phyloP scores from a whole-genome alignment of 2,113 vertebrate genomes.

The Dipodomys ordii region DNA sequence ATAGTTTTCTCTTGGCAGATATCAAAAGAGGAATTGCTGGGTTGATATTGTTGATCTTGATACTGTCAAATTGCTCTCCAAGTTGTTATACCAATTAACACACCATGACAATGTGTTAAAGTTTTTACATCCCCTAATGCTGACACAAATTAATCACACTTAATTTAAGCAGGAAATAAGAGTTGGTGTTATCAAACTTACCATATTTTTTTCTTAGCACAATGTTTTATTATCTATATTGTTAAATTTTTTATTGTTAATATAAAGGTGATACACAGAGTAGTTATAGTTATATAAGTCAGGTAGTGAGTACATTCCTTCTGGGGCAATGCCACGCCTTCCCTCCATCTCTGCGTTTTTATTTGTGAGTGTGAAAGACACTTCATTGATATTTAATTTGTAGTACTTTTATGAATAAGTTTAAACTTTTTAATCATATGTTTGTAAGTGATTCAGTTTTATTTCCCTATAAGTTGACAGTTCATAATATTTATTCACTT shows the following conservation, averaged over 20 bases:
- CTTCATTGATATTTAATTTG: conserved; percentile 58
- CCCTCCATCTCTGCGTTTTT: no score
- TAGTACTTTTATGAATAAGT: conserved; percentile 50
- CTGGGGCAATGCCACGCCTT: no score
- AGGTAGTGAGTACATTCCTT: no score
- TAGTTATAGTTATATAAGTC: no score
- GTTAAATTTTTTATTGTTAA: no score
- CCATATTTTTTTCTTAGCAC: neutral
- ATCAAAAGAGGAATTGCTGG: neutral
- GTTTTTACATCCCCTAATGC: conserved; percentile 35
- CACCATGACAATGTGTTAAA: neutral
- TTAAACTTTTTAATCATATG: neutral
- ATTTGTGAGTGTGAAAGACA: neutral
- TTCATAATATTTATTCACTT: conserved; percentile 24
- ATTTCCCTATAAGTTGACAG: neutral
- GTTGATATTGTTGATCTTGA: neutral
- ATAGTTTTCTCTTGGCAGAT: conserved; percentile 21
- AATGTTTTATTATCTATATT: no score
- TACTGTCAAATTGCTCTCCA: neutral
- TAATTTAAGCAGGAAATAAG: no score
- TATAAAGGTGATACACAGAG: no score
- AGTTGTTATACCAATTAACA: conserved; percentile 15
- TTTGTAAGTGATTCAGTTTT: neutral
- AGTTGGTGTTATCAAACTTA: conserved; percentile 19
- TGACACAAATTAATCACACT: conserved; percentile 24